phyloP scores from a whole-genome alignment of 1,140 invertebrate genomes.

The Helicoverpa zea region DNA sequence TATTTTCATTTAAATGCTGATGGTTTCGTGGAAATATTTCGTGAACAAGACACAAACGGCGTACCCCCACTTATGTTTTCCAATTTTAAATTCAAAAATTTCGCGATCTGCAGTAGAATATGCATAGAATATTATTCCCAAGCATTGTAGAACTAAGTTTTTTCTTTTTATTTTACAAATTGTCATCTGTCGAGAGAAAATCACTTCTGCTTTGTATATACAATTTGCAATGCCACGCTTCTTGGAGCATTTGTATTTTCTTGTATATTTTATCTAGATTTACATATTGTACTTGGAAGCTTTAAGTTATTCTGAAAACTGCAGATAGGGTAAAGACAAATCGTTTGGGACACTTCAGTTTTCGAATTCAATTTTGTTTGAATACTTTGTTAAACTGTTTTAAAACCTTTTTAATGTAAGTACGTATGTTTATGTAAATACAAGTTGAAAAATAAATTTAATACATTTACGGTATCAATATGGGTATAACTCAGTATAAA shows the following conservation, averaged over 20 bases:
- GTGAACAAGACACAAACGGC: too few species aligned
- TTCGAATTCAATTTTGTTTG: constrained; percentile 16
- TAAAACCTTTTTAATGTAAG: too few species aligned
- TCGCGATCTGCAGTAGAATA: not conserved
- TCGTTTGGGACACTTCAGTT: constrained; percentile 16
- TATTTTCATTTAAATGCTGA: too few species aligned
- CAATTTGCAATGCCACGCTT: constrained; percentile 1
- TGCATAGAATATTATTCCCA: not conserved
- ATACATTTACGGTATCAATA: too few species aligned
- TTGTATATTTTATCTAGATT: constrained; percentile 31
- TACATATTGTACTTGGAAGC: constrained; percentile 23
- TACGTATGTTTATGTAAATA: too few species aligned
- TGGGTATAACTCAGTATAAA: too few species aligned
- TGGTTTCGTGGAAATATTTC: too few species aligned
- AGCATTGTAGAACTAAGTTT: not conserved
- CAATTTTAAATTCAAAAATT: too few species aligned
- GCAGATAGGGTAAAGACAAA: not conserved
- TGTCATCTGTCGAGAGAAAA: constrained; percentile 1
- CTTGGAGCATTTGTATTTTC: constrained; percentile 14
- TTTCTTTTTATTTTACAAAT: constrained; percentile 21
- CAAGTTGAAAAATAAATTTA: too few species aligned
- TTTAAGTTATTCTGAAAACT: constrained; percentile 10
- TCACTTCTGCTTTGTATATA: constrained; percentile 11
- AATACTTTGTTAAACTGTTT: not conserved
- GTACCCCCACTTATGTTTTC: too few species aligned